Evolutionary conservation across 92 coral and sea anemone genomes (phyloP), one percentile per base, ranked within the genome.

Genomic region (Siderastrea radians): DNA sequence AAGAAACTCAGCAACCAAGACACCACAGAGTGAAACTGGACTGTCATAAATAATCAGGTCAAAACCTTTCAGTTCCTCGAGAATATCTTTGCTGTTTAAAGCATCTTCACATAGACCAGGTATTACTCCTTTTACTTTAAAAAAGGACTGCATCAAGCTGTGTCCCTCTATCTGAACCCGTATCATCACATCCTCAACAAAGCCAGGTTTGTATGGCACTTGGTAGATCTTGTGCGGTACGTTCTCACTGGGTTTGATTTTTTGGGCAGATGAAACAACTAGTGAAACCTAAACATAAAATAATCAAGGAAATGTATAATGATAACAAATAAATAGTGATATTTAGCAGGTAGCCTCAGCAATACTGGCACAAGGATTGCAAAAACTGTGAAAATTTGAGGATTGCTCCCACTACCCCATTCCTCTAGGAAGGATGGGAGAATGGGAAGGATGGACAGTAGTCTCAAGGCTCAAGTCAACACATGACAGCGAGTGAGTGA

Each of bases 171-270:
- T 46, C 3, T 49, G 71, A 2, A 10, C 64, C 7, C 48, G 43
- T 9, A 84, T 52, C 49, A 87, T 0, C 13, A 49, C 16, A n/a
- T 86, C 70, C 55, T 93, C 94, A 7, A 91, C 6, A 66, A 58
- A 90, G 60, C 74, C 90, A 9, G 58, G 57, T 1, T 80, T 77
- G 17, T 83, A 90, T 3, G 96, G 94, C 1, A 88, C 96, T 54
- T 93, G 73, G 86, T 90, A 93, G 64, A 88, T 59, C 61, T 61
- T 85, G 87, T 93, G 93, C 13, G 77, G 78, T 2, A 93, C 68
- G 2, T 79, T 74, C 60, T 87, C 74, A 4, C 87, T 46, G 3
- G 79, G 71, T 78, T 87, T 75, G 61, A 93, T 65, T 68, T 60
- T 82, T 46, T 87, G 86, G 46, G 81, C 55, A 1, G 94, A 79